Percentiles rank a stretch among this genome's conserved stretches.
Conservation (phyloP, 2,888 invertebrate species). For the Thalpophila matura region DNA sequence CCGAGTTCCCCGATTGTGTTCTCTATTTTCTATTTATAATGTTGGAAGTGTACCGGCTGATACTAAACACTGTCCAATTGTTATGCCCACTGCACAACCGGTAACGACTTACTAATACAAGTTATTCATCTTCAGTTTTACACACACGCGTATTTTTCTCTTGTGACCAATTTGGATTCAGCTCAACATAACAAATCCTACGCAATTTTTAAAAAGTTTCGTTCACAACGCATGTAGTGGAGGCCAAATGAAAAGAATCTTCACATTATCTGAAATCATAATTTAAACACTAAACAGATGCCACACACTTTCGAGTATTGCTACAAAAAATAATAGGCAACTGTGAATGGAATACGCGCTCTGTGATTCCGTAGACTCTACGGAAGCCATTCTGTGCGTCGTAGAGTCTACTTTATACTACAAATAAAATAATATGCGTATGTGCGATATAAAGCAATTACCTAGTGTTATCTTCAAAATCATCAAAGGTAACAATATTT, state of each 20-base stretch:
- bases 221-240: constrained; percentile 40
- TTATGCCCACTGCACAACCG: constrained; percentile 75
- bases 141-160: constrained; percentile 66
- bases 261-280: constrained; percentile 51
- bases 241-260: constrained; percentile 52
- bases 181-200: constrained; percentile 73
- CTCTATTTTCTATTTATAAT: constrained; percentile 85
- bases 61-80: constrained; percentile 76
- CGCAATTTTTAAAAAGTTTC: constrained; percentile 65
- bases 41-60: constrained; percentile 70
- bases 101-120: constrained; percentile 67
- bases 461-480: neutral
- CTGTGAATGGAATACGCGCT: constrained; percentile 5
- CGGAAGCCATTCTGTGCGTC: neutral
- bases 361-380: constrained; percentile 12
- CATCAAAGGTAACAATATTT: neutral
- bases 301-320: constrained; percentile 36
- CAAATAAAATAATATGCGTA: neutral
- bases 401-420: neutral
- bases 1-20: constrained; percentile 79
- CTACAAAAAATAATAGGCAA: constrained; percentile 28
- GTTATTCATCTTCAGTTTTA: constrained; percentile 71
- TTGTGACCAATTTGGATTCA: constrained; percentile 73
- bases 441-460: neutral
- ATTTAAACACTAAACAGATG: constrained; percentile 55